Evolutionary conservation across 2,113 vertebrate species (phyloP).

Genomic region (Zapus hudsonius): DNA sequence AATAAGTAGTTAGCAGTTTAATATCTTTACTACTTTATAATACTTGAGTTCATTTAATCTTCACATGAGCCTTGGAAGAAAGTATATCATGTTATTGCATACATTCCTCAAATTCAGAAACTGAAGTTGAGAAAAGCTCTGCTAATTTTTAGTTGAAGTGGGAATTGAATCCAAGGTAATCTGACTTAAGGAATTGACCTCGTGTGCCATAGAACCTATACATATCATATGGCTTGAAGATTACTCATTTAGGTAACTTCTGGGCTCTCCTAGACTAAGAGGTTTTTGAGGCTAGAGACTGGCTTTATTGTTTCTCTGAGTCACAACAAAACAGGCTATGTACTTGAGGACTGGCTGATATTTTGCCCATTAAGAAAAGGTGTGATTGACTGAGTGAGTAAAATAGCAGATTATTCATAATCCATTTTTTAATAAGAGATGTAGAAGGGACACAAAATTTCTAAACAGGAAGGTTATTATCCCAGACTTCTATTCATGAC

Average conservation of each 20-base stretch:
- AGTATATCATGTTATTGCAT: not conserved
- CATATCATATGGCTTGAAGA: not conserved
- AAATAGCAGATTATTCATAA: slow-evolving; percentile 8
- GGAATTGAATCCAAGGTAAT: slow-evolving; percentile 12
- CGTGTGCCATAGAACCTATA: not conserved
- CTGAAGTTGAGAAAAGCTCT: slow-evolving; percentile 5
- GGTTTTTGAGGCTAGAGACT: not conserved
- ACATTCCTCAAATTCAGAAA: slow-evolving; percentile 4
- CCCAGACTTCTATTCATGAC: not conserved
- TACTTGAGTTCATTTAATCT: slow-evolving; percentile 17
- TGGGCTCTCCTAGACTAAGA: not conserved
- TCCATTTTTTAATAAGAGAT: not conserved
- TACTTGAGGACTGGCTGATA: not conserved
- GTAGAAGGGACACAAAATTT: slow-evolving; percentile 15
- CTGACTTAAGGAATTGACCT: not conserved
- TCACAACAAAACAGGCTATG: not conserved
- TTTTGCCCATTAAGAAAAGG: slow-evolving; percentile 1
- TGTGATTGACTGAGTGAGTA: slow-evolving; percentile 5
- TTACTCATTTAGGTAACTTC: slow-evolving; percentile 28
- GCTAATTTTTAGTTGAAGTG: slow-evolving; percentile 35
- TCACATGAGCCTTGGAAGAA: slow-evolving; percentile 20
- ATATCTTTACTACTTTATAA: not conserved
- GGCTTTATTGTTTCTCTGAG: slow-evolving; percentile 6
- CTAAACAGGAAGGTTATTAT: not conserved
- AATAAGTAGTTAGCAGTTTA: slow-evolving; percentile 19